Percentiles rank a stretch among this genome's conserved stretches.
phyloP scores from a whole-genome alignment of 2,113 vertebrate species.

The Hystrix cristata region DNA sequence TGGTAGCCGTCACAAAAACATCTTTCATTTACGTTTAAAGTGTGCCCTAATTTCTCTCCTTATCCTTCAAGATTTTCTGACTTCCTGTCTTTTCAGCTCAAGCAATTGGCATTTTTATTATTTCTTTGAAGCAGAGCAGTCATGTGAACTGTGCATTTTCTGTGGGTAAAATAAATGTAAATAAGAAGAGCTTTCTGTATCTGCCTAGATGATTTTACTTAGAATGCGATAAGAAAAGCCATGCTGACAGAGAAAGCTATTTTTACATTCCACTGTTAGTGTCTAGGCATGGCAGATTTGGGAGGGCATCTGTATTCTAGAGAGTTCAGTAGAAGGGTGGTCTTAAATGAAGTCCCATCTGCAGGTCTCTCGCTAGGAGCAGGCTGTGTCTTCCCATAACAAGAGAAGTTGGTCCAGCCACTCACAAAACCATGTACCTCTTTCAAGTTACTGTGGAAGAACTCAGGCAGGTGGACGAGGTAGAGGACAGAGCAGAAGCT shows the following conservation, averaged over 20 bases:
- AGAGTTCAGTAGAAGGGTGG: constrained; percentile 81
- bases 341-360: constrained; percentile 83
- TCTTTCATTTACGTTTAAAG: constrained; percentile 73
- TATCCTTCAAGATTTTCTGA: constrained; percentile 83
- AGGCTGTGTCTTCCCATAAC: constrained; percentile 69
- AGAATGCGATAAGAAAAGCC: constrained; percentile 91
- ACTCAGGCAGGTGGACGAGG: neutral
- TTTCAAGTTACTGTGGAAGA: constrained; percentile 24
- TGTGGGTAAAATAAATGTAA: constrained; percentile 90
- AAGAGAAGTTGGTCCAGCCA: constrained; percentile 66
- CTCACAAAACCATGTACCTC: constrained; percentile 63
- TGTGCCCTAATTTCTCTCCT: constrained; percentile 64
- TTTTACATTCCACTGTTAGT: constrained; percentile 88
- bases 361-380: constrained; percentile 74
- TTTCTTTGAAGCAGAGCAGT: constrained; percentile 88
- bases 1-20: constrained; percentile 35
- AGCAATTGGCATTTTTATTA: constrained; percentile 89
- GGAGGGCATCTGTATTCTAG: constrained; percentile 87
- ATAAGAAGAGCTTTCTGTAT: constrained; percentile 89
- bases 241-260: constrained; percentile 91
- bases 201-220: constrained; percentile 91
- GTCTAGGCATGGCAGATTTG: constrained; percentile 84
- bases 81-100: constrained; percentile 86
- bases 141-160: constrained; percentile 90
- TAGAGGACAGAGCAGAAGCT: neutral